Conservation (phyloP, 2,797 vertebrate species). For the Hippocampus kuda region DNA sequence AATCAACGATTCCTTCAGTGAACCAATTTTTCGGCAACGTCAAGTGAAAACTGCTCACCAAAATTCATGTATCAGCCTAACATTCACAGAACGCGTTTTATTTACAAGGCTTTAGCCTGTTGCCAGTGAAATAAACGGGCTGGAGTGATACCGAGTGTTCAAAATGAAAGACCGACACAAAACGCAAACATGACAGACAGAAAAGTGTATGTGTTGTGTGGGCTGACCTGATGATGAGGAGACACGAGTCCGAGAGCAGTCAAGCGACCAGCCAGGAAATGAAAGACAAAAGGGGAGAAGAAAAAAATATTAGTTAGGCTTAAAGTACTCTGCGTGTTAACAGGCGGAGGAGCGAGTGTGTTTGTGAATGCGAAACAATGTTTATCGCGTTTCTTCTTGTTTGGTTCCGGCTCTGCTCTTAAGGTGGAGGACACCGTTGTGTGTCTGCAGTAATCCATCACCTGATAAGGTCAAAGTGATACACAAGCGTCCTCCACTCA, state of each 20-base stretch:
- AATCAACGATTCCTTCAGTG: no score
- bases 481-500: conserved; percentile 9
- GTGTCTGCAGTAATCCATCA: conserved; percentile 17
- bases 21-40: no score
- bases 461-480: conserved; percentile 12
- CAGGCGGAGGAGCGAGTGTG: neutral
- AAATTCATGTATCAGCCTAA: no score
- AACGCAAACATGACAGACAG: conserved; percentile 24
- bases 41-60: no score
- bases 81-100: no score
- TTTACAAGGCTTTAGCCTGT: no score
- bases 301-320: conserved; percentile 10
- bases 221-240: conserved; percentile 58
- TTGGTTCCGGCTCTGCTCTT: neutral
- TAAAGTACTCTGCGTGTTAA: neutral
- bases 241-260: conserved; percentile 26
- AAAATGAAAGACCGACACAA: conserved; percentile 8
- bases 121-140: no score
- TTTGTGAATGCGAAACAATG: neutral
- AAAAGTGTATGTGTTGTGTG: conserved; percentile 24
- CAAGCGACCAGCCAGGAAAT: conserved; percentile 32
- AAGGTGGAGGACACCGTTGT: neutral
- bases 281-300: conserved; percentile 36
- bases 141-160: neutral
- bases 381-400: neutral